Evolutionary conservation across 2,797 vertebrate species (phyloP).

Genomic region (Lithobates pipiens): DNA sequence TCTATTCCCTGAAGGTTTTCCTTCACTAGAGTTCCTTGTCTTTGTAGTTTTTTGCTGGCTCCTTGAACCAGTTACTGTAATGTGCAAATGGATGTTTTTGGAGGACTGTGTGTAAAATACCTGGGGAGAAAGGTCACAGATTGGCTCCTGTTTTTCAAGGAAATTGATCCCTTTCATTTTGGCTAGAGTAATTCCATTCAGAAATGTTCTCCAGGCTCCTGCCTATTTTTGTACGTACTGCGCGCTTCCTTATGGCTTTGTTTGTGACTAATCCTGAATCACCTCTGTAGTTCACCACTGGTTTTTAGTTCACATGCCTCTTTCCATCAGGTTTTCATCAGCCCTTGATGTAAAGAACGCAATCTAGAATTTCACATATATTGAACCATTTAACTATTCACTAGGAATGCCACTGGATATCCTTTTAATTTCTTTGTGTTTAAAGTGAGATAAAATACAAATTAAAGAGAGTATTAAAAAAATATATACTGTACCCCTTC

Average conservation of each 20-base stretch:
- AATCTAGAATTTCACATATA: conserved; percentile 74
- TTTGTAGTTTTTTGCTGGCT: conserved; percentile 80
- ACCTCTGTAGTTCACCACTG: conserved; percentile 57
- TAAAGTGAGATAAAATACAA: conserved; percentile 69
- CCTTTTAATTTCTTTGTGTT: conserved; percentile 62
- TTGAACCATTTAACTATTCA: conserved; percentile 73
- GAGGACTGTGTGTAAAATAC: conserved; percentile 66
- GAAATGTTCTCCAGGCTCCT: conserved; percentile 59
- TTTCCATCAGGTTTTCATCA: conserved; percentile 77
- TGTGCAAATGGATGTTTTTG: conserved; percentile 66
- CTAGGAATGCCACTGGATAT: conserved; percentile 73
- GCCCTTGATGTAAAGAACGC: conserved; percentile 71
- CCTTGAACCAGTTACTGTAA: conserved; percentile 72
- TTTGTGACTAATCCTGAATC: conserved; percentile 65
- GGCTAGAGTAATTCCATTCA: conserved; percentile 66
- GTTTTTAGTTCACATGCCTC: conserved; percentile 64
- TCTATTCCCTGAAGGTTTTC: conserved; percentile 82
- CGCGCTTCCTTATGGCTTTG: conserved; percentile 52
- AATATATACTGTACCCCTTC: conserved; percentile 50
- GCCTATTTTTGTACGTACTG: conserved; percentile 42
- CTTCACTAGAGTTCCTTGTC: conserved; percentile 79
- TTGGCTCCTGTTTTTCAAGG: conserved; percentile 72
- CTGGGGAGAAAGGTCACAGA: conserved; percentile 66
- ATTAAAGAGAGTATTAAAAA: conserved; percentile 68
- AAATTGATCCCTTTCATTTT: conserved; percentile 70